A percentile compares a stretch with the other conserved stretches of the same genome.
Evolutionary conservation across 2,888 invertebrate species (phyloP).

Genomic region (Carpatolechia fugitivella): DNA sequence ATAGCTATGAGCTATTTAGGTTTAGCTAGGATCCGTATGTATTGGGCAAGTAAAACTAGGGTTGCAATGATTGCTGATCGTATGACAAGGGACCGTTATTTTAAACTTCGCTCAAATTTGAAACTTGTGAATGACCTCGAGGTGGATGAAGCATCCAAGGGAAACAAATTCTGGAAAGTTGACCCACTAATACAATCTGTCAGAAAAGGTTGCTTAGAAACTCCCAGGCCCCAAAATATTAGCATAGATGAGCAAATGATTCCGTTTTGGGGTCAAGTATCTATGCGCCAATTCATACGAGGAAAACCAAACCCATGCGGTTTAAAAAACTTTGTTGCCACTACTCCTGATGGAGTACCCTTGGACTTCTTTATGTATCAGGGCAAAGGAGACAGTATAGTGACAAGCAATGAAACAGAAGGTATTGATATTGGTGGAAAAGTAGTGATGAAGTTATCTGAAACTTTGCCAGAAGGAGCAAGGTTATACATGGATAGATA

Average conservation of each 20-base stretch:
- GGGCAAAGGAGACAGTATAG: not conserved
- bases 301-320: conserved; percentile 21
- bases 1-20: conserved; percentile 17
- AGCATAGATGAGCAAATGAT: conserved; percentile 20
- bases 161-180: conserved; percentile 15
- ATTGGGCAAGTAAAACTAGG: conserved; percentile 15
- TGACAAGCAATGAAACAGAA: conserved; percentile 1
- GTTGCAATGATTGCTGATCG: conserved; percentile 14
- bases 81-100: conserved; percentile 12
- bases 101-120: conserved; percentile 11
- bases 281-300: conserved; percentile 18
- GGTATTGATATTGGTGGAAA: conserved; percentile 9
- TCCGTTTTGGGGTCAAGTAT: conserved; percentile 13
- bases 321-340: conserved; percentile 18
- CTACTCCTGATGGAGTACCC: conserved; percentile 4
- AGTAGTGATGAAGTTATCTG: conserved; percentile 1
- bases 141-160: conserved; percentile 6
- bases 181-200: conserved; percentile 11
- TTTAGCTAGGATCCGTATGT: conserved; percentile 14
- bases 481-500: conserved; percentile 14
- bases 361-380: conserved; percentile 12
- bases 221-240: not conserved
- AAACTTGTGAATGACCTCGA: conserved; percentile 12
- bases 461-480: conserved; percentile 1
- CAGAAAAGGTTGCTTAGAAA: conserved; percentile 10